Evolutionary conservation across 2,888 invertebrate genomes (phyloP), one percentile per base, ranked within the genome.

Genomic region (Lepidochrysops patricia): DNA sequence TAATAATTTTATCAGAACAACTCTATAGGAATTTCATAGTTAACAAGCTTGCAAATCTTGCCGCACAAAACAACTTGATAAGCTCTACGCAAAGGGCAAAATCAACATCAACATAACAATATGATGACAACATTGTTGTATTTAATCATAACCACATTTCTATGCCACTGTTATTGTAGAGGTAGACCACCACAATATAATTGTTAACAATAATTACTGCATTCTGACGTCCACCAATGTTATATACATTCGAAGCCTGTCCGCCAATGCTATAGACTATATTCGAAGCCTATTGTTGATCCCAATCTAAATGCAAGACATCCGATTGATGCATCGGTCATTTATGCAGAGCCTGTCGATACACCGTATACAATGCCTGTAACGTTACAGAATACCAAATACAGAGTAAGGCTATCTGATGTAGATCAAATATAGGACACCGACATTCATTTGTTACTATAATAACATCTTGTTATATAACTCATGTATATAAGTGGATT

Each of bases 301-400:
- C 68, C 66, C 58, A 61, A 61, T 62, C 61, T 60, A 67, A 68
- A 70, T 71, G 64, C 69, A 68, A 67, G 69, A 70, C 60, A 67
- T 68, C 64, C 64, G 63, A 58, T 64, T 57, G 57, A 63, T 52
- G 59, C 48, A 52, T 57, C 43, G 54, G 48, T 54, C 54, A 57
- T 62, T 60, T 57, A 57, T 60, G 60, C 48, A 32, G 43, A 60
- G 29, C 35, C 52, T 59, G 58, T 59, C 58, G 35, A 59, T 59
- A 52, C 50, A 34, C 50, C 19, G 62, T 57, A 56, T 29, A 62
- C 48, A 65, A 60, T 62, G 61, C 49, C 49, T 56, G 58, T 57
- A 56, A 49, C 54, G 58, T 37, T 59, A 50, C 15, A 27, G 58
- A 56, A 65, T 64, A 61, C 54, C 62, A 49, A 56, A 57, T 63